These are phyloP conservation scores for Hypothenemus hampei DNA, from an alignment of 1,140 invertebrate genomes.

Conservation along the genomic window DNA sequence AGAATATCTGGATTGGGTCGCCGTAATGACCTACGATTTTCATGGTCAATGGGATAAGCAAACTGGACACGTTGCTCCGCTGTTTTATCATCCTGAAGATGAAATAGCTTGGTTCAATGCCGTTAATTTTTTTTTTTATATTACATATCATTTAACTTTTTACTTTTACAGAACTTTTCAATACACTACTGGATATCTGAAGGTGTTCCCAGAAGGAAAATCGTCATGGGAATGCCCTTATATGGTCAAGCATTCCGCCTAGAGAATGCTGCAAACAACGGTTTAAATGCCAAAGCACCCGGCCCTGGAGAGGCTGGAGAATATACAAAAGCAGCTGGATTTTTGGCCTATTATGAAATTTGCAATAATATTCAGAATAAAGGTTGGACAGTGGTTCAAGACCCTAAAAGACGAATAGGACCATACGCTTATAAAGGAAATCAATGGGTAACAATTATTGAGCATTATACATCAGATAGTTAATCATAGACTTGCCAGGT, in stretches of 20 bases:
- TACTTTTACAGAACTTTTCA: constrained; percentile 65
- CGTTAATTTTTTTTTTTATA: constrained; percentile 45
- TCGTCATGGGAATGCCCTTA: constrained; percentile 86
- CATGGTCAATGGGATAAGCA: constrained; percentile 81
- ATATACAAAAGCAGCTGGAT: constrained; percentile 77
- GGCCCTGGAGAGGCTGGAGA: constrained; percentile 72
- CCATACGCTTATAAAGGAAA: constrained; percentile 80
- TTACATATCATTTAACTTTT: not conserved
- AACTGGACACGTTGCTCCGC: constrained; percentile 77
- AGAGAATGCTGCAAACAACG: constrained; percentile 53
- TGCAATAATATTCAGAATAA: constrained; percentile 70
- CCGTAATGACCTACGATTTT: constrained; percentile 83
- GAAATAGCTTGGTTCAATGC: constrained; percentile 66
- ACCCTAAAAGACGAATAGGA: constrained; percentile 69
- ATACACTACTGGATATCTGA: constrained; percentile 84
- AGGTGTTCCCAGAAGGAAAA: constrained; percentile 71
- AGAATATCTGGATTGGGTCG: constrained; percentile 75
- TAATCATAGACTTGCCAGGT: constrained; percentile 39
- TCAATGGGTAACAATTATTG: constrained; percentile 62
- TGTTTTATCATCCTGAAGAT: constrained; percentile 75
- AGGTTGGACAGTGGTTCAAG: constrained; percentile 75
- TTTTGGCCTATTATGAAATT: constrained; percentile 88
- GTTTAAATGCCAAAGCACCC: constrained; percentile 67
- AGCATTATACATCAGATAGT: not conserved
- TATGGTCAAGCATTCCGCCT: constrained; percentile 83